Conservation (phyloP, 2,888 invertebrate genomes). For the Epinotia ramella region DNA sequence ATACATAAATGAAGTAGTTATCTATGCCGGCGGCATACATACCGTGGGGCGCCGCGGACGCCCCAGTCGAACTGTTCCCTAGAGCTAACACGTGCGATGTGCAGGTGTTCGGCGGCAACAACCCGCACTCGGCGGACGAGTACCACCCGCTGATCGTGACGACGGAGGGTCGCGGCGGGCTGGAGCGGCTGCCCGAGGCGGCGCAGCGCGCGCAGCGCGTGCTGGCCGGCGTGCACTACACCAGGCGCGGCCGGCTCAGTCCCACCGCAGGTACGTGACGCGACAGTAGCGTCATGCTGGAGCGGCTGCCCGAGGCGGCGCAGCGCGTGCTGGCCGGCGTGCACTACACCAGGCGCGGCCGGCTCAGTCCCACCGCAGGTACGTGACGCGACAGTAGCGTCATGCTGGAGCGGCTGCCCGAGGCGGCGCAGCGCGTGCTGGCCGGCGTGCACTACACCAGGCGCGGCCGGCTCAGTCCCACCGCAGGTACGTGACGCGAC, state of each 20-base stretch:
- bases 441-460: too few species aligned
- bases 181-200: slow-evolving; percentile 92
- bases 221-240: slow-evolving; percentile 92
- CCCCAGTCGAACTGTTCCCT: too few species aligned
- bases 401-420: too few species aligned
- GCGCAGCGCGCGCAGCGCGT: slow-evolving; percentile 84
- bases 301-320: too few species aligned
- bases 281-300: too few species aligned
- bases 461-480: too few species aligned
- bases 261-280: slow-evolving; percentile 79
- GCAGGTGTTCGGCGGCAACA: slow-evolving; percentile 91
- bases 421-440: too few species aligned
- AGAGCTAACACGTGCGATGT: not conserved
- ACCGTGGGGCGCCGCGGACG: too few species aligned
- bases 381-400: not conserved
- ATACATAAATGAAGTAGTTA: too few species aligned
- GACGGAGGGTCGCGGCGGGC: slow-evolving; percentile 93
- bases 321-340: too few species aligned
- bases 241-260: slow-evolving; percentile 92
- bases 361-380: slow-evolving; percentile 19
- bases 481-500: too few species aligned
- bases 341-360: not conserved
- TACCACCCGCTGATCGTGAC: slow-evolving; percentile 97
- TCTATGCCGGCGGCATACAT: too few species aligned
- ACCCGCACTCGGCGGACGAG: slow-evolving; percentile 93